These are phyloP conservation scores for Picathartes gymnocephalus DNA, from an alignment of 2,113 vertebrate species.

Conservation along the genomic window DNA sequence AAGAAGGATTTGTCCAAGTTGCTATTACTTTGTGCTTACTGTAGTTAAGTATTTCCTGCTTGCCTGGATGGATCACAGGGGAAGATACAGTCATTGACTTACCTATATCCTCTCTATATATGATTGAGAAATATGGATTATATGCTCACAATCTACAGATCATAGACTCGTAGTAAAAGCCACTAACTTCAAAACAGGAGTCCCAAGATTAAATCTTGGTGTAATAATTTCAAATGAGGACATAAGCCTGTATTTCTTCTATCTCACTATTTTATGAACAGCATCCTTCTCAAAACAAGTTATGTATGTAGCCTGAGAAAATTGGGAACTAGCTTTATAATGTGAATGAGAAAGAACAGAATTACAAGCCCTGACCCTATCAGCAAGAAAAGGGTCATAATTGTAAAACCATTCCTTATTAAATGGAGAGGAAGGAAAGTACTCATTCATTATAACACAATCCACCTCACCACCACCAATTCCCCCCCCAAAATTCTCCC, in stretches of 20 bases:
- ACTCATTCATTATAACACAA: not conserved
- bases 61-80: not conserved
- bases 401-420: not conserved
- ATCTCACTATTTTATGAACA: not conserved
- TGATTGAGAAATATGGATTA: not conserved
- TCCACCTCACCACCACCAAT: fast-evolving
- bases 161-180: not conserved
- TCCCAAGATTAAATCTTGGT: not conserved
- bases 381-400: not conserved
- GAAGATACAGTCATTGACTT: not conserved
- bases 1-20: not conserved
- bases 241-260: not conserved
- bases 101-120: not conserved
- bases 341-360: not conserved
- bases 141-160: not conserved
- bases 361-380: not conserved
- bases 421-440: not conserved
- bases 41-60: not conserved
- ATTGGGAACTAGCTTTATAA: not conserved
- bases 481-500: fast-evolving
- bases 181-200: not conserved
- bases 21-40: not conserved
- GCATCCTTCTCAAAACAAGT: not conserved
- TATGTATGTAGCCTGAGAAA: not conserved
- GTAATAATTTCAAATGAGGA: not conserved